phyloP scores from a whole-genome alignment of 2,113 vertebrate species.

The Neolamprologus variostigma region DNA sequence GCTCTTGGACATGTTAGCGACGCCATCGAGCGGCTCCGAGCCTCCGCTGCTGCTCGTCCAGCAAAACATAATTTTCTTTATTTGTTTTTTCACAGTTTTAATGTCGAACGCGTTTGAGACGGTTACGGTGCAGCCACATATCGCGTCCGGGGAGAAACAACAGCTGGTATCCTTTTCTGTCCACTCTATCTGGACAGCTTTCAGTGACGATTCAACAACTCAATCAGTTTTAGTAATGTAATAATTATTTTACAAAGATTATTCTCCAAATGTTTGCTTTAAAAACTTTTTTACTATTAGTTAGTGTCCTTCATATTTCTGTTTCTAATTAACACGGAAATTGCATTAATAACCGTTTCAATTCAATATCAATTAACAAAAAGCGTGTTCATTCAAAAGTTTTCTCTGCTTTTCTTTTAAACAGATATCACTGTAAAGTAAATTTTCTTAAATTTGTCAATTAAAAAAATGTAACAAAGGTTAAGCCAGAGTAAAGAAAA shows the following conservation, averaged over 20 bases:
- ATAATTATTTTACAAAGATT: neutral
- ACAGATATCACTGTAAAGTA: neutral
- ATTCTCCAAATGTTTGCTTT: neutral
- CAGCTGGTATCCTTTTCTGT: neutral
- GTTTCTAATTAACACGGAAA: neutral
- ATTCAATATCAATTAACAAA: neutral
- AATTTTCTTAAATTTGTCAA: neutral
- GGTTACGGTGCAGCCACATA: neutral
- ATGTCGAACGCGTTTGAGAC: fast-evolving
- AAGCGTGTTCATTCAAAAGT: neutral
- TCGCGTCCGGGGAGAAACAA: neutral
- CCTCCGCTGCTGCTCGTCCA: neutral
- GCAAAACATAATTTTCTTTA: neutral
- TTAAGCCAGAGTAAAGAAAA: neutral
- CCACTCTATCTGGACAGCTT: neutral
- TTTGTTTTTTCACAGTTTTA: neutral
- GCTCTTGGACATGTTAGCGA: neutral
- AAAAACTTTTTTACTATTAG: neutral
- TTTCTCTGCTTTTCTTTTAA: neutral
- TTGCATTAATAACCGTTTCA: neutral
- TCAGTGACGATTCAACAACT: neutral
- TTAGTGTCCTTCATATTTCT: neutral
- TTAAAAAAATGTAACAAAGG: neutral
- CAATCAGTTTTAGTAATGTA: neutral
- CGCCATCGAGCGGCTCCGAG: neutral